Evolutionary conservation across 1,140 invertebrate genomes (phyloP).

Genomic region (Drosophila sechellia): DNA sequence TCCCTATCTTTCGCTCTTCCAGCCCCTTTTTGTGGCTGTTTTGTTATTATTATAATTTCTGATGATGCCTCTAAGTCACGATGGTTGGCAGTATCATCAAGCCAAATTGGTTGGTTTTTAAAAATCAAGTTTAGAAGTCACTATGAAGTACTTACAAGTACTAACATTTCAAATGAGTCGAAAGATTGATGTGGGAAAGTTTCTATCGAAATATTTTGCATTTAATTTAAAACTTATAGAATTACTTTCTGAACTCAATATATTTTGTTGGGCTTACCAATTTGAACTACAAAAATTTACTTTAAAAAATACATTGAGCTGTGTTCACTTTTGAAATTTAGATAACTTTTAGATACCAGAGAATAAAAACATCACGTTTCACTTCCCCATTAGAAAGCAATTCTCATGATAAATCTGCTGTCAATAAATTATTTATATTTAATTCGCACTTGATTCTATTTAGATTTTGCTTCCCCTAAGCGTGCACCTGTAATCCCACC

Average conservation of each 20-base stretch:
- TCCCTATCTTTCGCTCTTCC: constrained; percentile 1
- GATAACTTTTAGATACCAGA: too few species aligned
- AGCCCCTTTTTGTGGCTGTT: constrained; percentile 8
- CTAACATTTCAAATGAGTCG: too few species aligned
- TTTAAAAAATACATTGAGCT: too few species aligned
- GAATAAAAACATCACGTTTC: too few species aligned
- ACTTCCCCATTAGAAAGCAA: neutral
- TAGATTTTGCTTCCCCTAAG: constrained; percentile 15
- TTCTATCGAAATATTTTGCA: too few species aligned
- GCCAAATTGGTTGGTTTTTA: neutral
- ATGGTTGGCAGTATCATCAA: constrained; percentile 10
- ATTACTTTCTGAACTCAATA: too few species aligned
- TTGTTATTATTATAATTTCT: constrained; percentile 37
- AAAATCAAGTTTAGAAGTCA: neutral
- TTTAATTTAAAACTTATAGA: too few species aligned
- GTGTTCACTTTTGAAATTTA: too few species aligned
- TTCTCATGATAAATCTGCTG: neutral
- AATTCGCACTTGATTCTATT: constrained; percentile 10
- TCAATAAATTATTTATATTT: constrained; percentile 2
- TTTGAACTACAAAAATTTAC: too few species aligned
- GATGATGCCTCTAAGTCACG: constrained; percentile 3
- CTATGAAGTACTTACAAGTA: too few species aligned
- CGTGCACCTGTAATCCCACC: constrained; percentile 42
- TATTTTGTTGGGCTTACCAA: too few species aligned
- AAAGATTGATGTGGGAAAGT: too few species aligned